Base-by-base conservation (phyloP, 1,140 invertebrate genomes). In the Drosophila baimaii region DNA sequence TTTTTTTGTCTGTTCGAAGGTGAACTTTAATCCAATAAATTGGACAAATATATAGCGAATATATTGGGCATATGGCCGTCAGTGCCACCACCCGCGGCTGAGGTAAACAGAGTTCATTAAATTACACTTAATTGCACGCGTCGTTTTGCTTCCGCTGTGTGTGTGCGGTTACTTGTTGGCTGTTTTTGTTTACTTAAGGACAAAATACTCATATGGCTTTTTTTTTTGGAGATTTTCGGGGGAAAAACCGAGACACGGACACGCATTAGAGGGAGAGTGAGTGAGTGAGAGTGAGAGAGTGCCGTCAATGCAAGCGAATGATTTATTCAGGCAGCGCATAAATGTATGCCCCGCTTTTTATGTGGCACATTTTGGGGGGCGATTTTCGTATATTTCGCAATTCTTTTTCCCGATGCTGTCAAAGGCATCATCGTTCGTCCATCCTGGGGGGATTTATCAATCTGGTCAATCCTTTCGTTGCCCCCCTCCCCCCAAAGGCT, bases 241-340 rank as follows among this genome's bases (percentile, higher is more conserved):
- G 19, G 13, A 33, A 7, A 68, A 41, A 33, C 27, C 55, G n/a
- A 17, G 10, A 35, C 29, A n/a, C 25, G 13, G 17, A 39, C n/a
- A 68, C 23, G 33, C 41, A 21, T 21, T 33, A 1, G 27, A n/a
- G n/a, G n/a, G n/a, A n/a, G n/a, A n/a, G 2, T 27, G 2, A 4
- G 1, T 21, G 43, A 23, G 43, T 13, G 19, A 29, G 10, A 37
- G 25, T 25, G 17, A 29, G 19, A 31, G 17, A 33, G 27, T n/a
- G 39, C 17, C 21, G 29, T 35, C 72, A 49, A 43, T 75, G 62
- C 71, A 59, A 66, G 23, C 39, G 23, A 29, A 76, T 76, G 54
- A 77, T 77, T 77, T 77, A 77, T 77, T 77, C 73, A 77, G 73
- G 63, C 43, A 69, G 21, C 64, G 8, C 73, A 77, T 61, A 61